Conservation (phyloP, 1,140 invertebrate genomes). For the Drosophila santomea region DNA sequence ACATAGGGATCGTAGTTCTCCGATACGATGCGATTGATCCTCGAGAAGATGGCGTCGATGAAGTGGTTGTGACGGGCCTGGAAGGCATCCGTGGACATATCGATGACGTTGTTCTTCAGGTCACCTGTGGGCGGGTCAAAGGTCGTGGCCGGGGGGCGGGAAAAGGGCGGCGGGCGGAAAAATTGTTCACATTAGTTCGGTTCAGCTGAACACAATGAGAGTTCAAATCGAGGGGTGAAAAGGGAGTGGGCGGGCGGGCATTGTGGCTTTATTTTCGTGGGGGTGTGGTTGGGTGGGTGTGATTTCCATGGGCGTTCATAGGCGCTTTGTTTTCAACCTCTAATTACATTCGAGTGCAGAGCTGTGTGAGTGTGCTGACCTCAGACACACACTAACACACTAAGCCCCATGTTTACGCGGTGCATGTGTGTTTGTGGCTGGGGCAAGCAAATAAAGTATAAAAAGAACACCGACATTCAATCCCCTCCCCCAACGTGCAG, state of each 20-base stretch:
- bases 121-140: constrained; percentile 61
- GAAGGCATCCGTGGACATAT: constrained; percentile 82
- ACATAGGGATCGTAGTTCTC: constrained; percentile 93
- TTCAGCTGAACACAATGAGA: constrained; percentile 32
- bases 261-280: constrained; percentile 30
- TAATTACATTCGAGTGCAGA: constrained; percentile 57
- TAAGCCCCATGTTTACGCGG: constrained; percentile 14
- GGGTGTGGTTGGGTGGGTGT: constrained; percentile 25
- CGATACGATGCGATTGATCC: constrained; percentile 91
- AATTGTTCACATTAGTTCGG: constrained; percentile 50
- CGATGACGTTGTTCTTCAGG: constrained; percentile 84
- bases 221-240: constrained; percentile 25
- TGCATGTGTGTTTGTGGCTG: constrained; percentile 6
- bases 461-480: constrained; percentile 58
- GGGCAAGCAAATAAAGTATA: constrained; percentile 63
- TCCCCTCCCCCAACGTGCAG: constrained; percentile 25
- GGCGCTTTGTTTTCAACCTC: constrained; percentile 58
- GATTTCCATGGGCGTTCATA: constrained; percentile 43
- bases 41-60: constrained; percentile 91
- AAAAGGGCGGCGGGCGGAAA: constrained; percentile 11
- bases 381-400: constrained; percentile 41
- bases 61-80: constrained; percentile 89
- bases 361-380: constrained; percentile 32
- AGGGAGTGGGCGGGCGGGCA: constrained; percentile 20
- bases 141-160: constrained; percentile 1